These are phyloP conservation scores for Drosophila ananassae DNA, from an alignment of 1,140 invertebrate species.

Conservation along the genomic window DNA sequence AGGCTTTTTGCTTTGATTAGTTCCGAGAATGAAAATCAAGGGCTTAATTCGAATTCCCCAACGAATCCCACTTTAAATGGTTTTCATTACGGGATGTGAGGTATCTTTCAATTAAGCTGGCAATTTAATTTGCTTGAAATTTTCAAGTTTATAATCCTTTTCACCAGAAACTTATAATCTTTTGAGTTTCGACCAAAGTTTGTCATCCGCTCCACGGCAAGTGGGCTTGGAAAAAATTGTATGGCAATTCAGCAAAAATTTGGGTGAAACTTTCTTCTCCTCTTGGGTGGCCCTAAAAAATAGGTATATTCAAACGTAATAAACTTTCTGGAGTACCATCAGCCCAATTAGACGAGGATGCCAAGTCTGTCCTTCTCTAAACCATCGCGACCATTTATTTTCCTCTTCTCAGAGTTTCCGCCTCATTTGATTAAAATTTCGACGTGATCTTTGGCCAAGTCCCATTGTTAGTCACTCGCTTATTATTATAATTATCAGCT, in stretches of 20 bases:
- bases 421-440: constrained; percentile 26
- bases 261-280: constrained; percentile 15
- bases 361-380: neutral
- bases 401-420: neutral
- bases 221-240: constrained; percentile 17
- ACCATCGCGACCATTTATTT: neutral
- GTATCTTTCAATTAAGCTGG: constrained; percentile 50
- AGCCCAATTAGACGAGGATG: constrained; percentile 19
- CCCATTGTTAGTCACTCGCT: constrained; percentile 30
- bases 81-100: constrained; percentile 19
- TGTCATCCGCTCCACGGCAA: constrained; percentile 13
- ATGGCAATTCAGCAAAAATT: constrained; percentile 15
- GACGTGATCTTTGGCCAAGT: constrained; percentile 18
- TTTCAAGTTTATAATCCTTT: constrained; percentile 44
- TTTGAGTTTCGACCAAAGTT: constrained; percentile 31
- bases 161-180: constrained; percentile 36
- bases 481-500: constrained; percentile 45
- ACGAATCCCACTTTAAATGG: neutral
- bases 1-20: constrained; percentile 65
- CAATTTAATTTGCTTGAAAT: constrained; percentile 39
- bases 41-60: constrained; percentile 16
- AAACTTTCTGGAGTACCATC: constrained; percentile 29
- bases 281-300: constrained; percentile 15
- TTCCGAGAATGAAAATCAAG: constrained; percentile 43
- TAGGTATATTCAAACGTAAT: constrained; percentile 25